These are phyloP conservation scores for Clamator glandarius DNA, from an alignment of 2,797 vertebrate genomes.

Conservation along the genomic window DNA sequence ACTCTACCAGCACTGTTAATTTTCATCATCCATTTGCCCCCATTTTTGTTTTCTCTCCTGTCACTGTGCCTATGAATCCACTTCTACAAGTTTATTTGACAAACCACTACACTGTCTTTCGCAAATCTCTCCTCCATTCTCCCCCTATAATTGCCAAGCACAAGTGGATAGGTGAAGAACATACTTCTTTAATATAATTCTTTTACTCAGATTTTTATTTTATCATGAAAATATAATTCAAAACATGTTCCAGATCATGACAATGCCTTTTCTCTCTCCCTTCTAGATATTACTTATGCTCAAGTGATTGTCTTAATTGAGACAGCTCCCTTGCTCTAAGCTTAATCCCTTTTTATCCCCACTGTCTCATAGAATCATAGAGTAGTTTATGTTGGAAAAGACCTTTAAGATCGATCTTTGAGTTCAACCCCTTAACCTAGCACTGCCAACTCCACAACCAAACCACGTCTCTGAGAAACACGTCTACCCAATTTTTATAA, in stretches of 20 bases:
- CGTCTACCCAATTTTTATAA: too few relatives aligned
- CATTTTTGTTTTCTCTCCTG: background rate
- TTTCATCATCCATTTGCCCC: background rate
- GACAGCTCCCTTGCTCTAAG: background rate
- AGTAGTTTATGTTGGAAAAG: too few relatives aligned
- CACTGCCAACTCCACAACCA: too few relatives aligned
- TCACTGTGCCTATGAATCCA: accelerated
- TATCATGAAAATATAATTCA: background rate
- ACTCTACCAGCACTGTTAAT: background rate
- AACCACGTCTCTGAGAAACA: too few relatives aligned
- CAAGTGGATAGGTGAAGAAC: background rate
- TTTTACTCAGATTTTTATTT: background rate
- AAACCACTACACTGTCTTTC: background rate
- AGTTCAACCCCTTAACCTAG: too few relatives aligned
- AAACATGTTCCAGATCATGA: background rate
- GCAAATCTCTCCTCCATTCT: background rate
- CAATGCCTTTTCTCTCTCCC: background rate
- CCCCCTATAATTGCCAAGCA: background rate
- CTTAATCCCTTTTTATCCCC: background rate
- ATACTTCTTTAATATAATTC: background rate
- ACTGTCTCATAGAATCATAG: background rate
- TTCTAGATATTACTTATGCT: background rate
- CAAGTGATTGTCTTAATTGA: background rate
- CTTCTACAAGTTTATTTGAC: background rate
- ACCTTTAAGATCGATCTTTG: too few relatives aligned